A percentile compares a stretch with the other conserved stretches of the same genome.
Evolutionary conservation across 1,140 invertebrate species (phyloP).

Genomic region (Coenobita brevimanus): DNA sequence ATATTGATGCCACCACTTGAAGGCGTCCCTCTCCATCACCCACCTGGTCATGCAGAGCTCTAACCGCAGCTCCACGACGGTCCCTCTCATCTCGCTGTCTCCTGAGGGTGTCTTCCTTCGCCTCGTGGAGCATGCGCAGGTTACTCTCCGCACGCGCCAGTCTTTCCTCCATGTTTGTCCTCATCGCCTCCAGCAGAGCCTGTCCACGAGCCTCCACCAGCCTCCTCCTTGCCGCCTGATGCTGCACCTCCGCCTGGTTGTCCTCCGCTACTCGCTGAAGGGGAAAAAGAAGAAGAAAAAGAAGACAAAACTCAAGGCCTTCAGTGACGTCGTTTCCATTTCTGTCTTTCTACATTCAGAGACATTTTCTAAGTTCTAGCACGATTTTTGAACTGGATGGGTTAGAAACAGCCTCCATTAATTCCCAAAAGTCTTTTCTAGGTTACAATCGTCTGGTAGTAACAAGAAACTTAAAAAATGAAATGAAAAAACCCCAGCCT

Average conservation of each 20-base stretch:
- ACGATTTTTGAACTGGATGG: no score
- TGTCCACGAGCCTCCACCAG: conserved; percentile 16
- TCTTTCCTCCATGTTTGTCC: conserved; percentile 24
- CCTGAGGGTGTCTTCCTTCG: conserved; percentile 54
- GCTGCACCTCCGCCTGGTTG: background rate
- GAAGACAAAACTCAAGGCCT: no score
- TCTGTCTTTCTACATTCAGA: no score
- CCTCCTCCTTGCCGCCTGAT: background rate
- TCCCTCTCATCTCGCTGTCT: conserved; percentile 50
- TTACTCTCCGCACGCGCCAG: conserved; percentile 43
- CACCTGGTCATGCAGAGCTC: conserved; percentile 52
- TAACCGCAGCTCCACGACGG: conserved; percentile 25
- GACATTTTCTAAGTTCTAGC: no score
- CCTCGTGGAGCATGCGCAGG: conserved; percentile 28
- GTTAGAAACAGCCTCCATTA: no score
- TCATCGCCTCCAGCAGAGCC: conserved; percentile 28
- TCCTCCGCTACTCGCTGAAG: conserved; percentile 11
- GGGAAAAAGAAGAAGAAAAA: background rate
- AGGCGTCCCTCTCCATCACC: no score
- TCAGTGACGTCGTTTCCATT: no score
- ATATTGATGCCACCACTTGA: no score
- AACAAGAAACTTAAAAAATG: no score
- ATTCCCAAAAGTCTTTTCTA: no score
- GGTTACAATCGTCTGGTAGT: no score
- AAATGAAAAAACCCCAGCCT: no score